Evolutionary conservation across 2,797 vertebrate genomes (phyloP).

Genomic region (Botia almorhae): DNA sequence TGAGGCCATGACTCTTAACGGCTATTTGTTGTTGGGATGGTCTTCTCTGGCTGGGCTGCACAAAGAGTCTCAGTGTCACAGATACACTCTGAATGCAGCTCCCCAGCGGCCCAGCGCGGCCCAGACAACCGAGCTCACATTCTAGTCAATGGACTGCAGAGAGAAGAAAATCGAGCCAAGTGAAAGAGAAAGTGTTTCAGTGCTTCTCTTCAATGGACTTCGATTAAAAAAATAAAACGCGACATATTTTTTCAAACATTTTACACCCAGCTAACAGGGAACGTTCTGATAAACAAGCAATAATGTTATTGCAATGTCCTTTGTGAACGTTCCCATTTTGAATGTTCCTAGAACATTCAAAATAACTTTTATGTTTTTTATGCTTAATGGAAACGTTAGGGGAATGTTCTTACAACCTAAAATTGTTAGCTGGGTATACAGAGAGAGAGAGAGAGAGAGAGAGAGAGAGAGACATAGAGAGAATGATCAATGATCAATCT

Average conservation of each 20-base stretch:
- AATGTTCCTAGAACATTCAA: no score
- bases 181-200: slow-evolving; percentile 34
- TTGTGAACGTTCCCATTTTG: no score
- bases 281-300: no score
- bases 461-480: no score
- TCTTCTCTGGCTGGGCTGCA: slow-evolving; percentile 72
- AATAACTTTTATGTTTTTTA: no score
- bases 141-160: slow-evolving; percentile 66
- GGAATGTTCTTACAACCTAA: no score
- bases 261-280: no score
- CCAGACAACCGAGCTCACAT: slow-evolving; percentile 69
- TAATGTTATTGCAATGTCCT: no score
- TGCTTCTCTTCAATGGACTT: not conserved
- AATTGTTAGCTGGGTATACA: not conserved
- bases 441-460: not conserved
- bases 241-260: not conserved
- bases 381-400: no score
- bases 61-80: slow-evolving; percentile 80
- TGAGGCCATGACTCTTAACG: slow-evolving; percentile 73
- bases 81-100: slow-evolving; percentile 75
- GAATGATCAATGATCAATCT: not conserved
- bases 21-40: slow-evolving; percentile 75
- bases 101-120: slow-evolving; percentile 71
- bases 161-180: slow-evolving; percentile 21
- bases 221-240: not conserved